Percentiles rank a stretch among this genome's conserved stretches.
Evolutionary conservation across 2,888 invertebrate species (phyloP).

Genomic region (Hirtodrosophila confusa): DNA sequence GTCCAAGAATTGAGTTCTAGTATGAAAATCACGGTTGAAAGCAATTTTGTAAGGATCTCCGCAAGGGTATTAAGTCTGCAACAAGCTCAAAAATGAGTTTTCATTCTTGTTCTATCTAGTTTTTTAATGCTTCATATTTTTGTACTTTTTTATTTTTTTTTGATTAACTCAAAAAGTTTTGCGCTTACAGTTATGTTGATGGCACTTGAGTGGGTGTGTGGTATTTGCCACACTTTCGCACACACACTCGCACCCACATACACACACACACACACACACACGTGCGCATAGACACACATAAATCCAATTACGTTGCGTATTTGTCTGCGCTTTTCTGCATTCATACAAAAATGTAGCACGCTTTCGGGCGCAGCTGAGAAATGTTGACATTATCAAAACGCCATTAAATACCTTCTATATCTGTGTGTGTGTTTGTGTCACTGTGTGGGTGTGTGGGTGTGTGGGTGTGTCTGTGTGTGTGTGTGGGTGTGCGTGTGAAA

Average conservation of each 20-base stretch:
- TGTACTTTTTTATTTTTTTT: background rate
- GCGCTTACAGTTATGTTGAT: conserved; percentile 26
- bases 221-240: conserved; percentile 21
- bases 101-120: too few species aligned
- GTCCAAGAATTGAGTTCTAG: too few species aligned
- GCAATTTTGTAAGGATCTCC: too few species aligned
- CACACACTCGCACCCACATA: conserved; percentile 1
- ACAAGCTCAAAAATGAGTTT: too few species aligned
- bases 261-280: conserved; percentile 1
- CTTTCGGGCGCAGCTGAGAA: conserved; percentile 44
- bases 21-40: too few species aligned
- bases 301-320: conserved; percentile 59
- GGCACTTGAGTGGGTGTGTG: conserved; percentile 30
- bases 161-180: conserved; percentile 38
- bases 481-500: conserved; percentile 13
- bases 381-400: conserved; percentile 52
- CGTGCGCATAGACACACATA: conserved; percentile 21
- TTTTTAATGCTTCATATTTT: too few species aligned
- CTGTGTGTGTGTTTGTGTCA: too few species aligned
- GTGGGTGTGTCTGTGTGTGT: conserved; percentile 3
- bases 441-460: background rate
- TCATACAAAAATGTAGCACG: conserved; percentile 48
- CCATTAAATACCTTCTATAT: conserved; percentile 39
- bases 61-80: too few species aligned
- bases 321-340: conserved; percentile 45